Evolutionary conservation across 2,113 vertebrate genomes (phyloP).

Genomic region (Ameiurus melas): DNA sequence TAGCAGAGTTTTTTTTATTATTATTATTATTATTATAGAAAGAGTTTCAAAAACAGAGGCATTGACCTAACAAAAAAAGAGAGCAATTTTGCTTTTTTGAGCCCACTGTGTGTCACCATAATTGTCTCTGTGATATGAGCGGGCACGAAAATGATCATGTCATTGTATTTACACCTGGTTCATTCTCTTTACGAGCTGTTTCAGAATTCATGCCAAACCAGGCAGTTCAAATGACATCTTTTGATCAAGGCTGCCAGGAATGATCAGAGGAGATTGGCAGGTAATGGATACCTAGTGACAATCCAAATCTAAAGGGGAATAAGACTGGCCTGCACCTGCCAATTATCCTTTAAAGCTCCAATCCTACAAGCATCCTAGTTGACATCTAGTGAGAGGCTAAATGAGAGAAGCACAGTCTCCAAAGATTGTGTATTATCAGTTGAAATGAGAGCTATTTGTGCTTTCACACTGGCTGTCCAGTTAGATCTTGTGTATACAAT

Average conservation of each 20-base stretch:
- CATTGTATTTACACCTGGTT: constrained; percentile 99
- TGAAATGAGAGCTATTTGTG: constrained; percentile 99
- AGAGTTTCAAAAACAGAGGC: constrained; percentile 63
- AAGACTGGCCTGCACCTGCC: constrained; percentile 96
- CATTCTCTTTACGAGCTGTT: constrained; percentile 96
- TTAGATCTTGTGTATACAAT: constrained; percentile 53
- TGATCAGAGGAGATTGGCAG: constrained; percentile 99
- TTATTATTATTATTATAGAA: constrained; percentile 62
- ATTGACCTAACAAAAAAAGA: constrained; percentile 1
- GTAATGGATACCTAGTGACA: constrained; percentile 99
- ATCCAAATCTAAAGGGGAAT: constrained; percentile 98
- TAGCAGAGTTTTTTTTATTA: constrained; percentile 98
- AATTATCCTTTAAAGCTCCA: constrained; percentile 96
- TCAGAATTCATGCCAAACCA: constrained; percentile 96
- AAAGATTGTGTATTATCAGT: constrained; percentile 99
- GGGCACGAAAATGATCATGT: constrained; percentile 99
- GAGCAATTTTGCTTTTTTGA: constrained; percentile 29
- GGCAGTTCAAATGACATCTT: constrained; percentile 90
- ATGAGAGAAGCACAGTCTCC: constrained; percentile 88
- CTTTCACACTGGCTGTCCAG: constrained; percentile 94
- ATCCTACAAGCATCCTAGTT: constrained; percentile 89
- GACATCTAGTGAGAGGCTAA: constrained; percentile 87
- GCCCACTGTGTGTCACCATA: constrained; percentile 86
- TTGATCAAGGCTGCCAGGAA: constrained; percentile 99
- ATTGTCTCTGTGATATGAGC: constrained; percentile 99